Evolutionary conservation across 1,140 invertebrate species (phyloP), one percentile per base, ranked within the genome.

Genomic region (Cyphomyrmex costatus): DNA sequence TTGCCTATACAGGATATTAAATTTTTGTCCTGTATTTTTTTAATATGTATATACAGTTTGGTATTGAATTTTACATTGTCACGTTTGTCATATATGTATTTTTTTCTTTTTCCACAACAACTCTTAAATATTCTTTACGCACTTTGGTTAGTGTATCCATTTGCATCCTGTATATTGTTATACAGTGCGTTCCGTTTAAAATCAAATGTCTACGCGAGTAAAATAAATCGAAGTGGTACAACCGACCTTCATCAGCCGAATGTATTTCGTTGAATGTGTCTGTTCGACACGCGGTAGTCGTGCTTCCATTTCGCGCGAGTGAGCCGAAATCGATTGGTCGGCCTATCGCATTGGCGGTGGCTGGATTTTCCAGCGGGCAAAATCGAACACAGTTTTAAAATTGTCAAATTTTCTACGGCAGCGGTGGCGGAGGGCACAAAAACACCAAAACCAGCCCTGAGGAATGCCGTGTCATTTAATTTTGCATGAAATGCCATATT

Each of bases 391-490:
- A 24, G n/a, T 66, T 68, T 66, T 56, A 27, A 80, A 80, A 42
- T 51, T 42, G 36, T 24, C 46, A 70, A 21, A 71, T 80, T 80
- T 80, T 24, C 65, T 80, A 65, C n/a, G 65, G 65, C 36, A n/a
- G 33, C 21, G 49, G 21, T 21, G 49, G 10, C 10, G 30, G 16
- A n/a, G 78, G 21, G n/a, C n/a, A 42, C 65, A 42, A 71, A 70
- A 80, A 71, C 63, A 42, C 16, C 49, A 33, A 49, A 66, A 80
- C 65, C 30, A 71, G 65, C 49, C 65, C 78, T 46, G 65, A 80
- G 51, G 65, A 80, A 70, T 56, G 33, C 30, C 30, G 46, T 51
- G 66, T 51, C 65, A 80, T 80, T 80, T 80, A 71, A 80, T 80
- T 70, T 56, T 56, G 49, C 65, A 80, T 70, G 78, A 68, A 36